phyloP scores from a whole-genome alignment of 2,888 invertebrate species.

The Silvanus unidentatus region DNA sequence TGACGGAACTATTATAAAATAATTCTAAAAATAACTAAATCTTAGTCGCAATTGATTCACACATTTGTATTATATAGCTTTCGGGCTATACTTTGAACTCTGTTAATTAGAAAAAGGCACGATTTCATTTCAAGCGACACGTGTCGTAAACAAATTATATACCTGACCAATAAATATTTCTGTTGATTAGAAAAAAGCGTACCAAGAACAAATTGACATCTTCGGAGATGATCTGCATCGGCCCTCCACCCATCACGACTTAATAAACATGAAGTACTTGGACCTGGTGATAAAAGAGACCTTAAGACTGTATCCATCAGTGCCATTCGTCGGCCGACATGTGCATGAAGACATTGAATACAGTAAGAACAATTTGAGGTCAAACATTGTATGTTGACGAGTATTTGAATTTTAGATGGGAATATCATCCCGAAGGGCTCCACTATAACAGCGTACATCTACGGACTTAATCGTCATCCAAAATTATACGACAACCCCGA shows the following conservation, averaged over 20 bases:
- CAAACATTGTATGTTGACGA: background rate
- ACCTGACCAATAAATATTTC: no score
- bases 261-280: slow-evolving; percentile 52
- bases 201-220: slow-evolving; percentile 39
- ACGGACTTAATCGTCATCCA: slow-evolving; percentile 10
- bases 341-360: slow-evolving; percentile 40
- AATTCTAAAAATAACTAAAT: no score
- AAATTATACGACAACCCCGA: slow-evolving; percentile 14
- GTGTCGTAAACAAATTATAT: no score
- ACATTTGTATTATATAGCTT: no score
- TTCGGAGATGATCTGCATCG: slow-evolving; percentile 30
- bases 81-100: no score
- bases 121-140: no score
- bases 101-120: no score
- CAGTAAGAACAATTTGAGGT: slow-evolving; percentile 19
- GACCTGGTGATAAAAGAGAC: slow-evolving; percentile 52
- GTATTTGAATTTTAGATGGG: slow-evolving; percentile 20
- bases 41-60: no score
- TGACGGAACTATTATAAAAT: no score
- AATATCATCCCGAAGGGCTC: slow-evolving; percentile 39
- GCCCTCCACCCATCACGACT: slow-evolving; percentile 39
- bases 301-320: slow-evolving; percentile 51
- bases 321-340: slow-evolving; percentile 48
- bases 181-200: slow-evolving; percentile 41
- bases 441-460: slow-evolving; percentile 35